phyloP scores from a whole-genome alignment of 2,888 invertebrate genomes.

The Patella ulyssiponensis region DNA sequence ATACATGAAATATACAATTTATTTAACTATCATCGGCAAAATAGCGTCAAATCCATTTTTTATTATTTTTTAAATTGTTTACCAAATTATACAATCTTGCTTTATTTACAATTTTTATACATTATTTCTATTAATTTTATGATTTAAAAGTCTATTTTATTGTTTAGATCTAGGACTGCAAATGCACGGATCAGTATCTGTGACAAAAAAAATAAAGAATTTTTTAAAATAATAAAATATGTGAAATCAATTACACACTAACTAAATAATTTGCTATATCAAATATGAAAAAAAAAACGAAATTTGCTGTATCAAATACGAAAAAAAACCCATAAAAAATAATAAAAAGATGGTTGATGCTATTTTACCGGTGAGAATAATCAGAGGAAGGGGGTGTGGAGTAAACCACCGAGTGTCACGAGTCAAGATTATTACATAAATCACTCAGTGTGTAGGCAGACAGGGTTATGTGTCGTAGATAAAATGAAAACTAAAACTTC shows the following conservation, averaged over 20 bases:
- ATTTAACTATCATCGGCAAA: too few species aligned
- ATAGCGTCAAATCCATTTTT: too few species aligned
- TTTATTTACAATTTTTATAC: too few species aligned
- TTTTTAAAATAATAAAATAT: constrained; percentile 1
- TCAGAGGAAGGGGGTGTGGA: constrained; percentile 5
- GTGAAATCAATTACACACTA: not conserved
- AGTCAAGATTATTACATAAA: constrained; percentile 1
- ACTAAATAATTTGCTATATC: not conserved
- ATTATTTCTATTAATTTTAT: too few species aligned
- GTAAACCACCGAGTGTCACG: not conserved
- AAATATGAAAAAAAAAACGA: not conserved
- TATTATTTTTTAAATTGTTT: too few species aligned
- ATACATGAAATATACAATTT: too few species aligned
- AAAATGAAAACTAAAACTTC: too few species aligned
- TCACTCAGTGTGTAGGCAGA: constrained; percentile 3
- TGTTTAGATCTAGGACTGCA: not conserved
- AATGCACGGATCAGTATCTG: not conserved
- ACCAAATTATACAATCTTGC: too few species aligned
- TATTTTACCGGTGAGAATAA: constrained; percentile 12
- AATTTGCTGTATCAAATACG: not conserved
- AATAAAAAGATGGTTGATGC: constrained; percentile 6
- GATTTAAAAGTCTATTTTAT: too few species aligned
- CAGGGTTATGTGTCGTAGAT: not conserved
- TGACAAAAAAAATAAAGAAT: not conserved
- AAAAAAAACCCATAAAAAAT: too few species aligned